Evolutionary conservation across 1,140 invertebrate species (phyloP).

Genomic region (Lepidurus couesii): DNA sequence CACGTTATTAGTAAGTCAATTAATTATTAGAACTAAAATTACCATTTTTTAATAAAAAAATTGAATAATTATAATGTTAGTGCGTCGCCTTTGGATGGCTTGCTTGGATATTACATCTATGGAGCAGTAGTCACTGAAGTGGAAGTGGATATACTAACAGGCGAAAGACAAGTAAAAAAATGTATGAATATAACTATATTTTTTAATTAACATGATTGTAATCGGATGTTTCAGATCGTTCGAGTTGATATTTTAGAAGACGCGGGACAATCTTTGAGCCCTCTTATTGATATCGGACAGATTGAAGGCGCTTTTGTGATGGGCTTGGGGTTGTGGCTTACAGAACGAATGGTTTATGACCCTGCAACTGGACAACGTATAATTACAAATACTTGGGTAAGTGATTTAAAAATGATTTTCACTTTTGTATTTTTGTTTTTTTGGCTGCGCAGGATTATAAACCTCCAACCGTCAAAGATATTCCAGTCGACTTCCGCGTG

Average conservation of each 20-base stretch:
- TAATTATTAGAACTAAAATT: conserved; percentile 14
- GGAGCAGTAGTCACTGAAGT: conserved; percentile 28
- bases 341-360: conserved; percentile 45
- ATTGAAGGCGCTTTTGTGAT: conserved; percentile 49
- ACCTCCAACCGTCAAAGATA: conserved; percentile 42
- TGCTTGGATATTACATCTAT: conserved; percentile 18
- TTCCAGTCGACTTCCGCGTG: conserved; percentile 46
- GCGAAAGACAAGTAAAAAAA: conserved; percentile 10
- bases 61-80: neutral
- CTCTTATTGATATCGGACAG: conserved; percentile 46
- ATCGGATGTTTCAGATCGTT: neutral
- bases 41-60: conserved; percentile 9
- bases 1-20: conserved; percentile 23
- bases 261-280: conserved; percentile 43
- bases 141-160: conserved; percentile 26
- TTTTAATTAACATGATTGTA: neutral
- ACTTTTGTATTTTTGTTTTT: neutral
- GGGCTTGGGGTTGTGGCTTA: conserved; percentile 45
- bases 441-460: conserved; percentile 36
- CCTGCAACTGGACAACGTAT: conserved; percentile 36
- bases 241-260: conserved; percentile 42
- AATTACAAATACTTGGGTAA: conserved; percentile 38
- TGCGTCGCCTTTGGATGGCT: neutral
- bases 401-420: neutral
- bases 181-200: neutral